Base-by-base conservation (phyloP, 2,797 vertebrate species). In the Cuniculus paca region DNA sequence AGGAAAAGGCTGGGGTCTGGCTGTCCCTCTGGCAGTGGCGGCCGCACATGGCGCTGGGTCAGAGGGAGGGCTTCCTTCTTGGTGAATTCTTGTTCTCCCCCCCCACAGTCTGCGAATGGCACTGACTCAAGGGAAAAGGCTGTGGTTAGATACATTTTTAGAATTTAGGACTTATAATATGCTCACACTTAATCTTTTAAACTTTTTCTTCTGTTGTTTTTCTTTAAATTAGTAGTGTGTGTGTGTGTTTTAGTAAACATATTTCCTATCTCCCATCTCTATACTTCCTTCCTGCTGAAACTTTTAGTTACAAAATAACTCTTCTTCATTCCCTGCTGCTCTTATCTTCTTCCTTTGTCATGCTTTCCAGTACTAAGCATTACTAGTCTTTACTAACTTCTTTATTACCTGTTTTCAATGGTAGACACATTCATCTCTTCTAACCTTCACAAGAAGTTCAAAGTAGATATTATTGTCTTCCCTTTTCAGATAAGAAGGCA, bases 401-500 rank as follows among this genome's bases (percentile, higher is more conserved):
- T 89, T 90, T 86, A 92, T 52, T 89, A 78, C 19, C 24, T 82
- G 11, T 54, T 36, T 72, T 28, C 31, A 74, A 60, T 65, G 31
- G 72, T 31, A 45, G 39, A 45, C 28, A 65, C n/a, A 26, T 52
- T 91, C 31, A 74, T 91, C 50, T 95, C 9, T 12, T 84, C 11
- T 82, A 39, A 45, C 5, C 45, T 91, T 79, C 34, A 34, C 2
- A 82, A 95, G 54, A 83, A 48, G 36, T 3, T 91, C 50, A 85
- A 81, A 68, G 19, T 72, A 28, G 58, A 19, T 89, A 14, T 45
- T 63, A 58, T 22, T 88, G 54, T 56, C 9, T 24, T n/a, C 36
- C 7, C 45, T 90, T 85, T 92, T 48, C 61, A 87, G 91, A 85
- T 60, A 56, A 94, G 75, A 87, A 90, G 68, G 39, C 22, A 8